These are phyloP conservation scores for Litoditis marina DNA, from an alignment of 2,888 invertebrate genomes.

Conservation along the genomic window DNA sequence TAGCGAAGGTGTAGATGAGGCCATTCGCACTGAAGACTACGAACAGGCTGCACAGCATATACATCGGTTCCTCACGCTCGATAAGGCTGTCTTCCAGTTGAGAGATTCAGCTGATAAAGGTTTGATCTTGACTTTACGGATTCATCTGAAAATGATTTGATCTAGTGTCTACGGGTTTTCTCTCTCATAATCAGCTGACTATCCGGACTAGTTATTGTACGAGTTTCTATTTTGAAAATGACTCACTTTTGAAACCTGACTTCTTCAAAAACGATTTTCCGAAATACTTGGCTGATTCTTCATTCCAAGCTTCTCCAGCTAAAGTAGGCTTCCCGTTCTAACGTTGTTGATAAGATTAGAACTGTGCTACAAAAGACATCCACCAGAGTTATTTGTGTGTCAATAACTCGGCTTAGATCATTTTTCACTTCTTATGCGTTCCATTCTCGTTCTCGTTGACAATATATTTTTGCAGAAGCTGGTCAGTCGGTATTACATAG, in stretches of 20 bases:
- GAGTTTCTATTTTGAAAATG: too few relatives aligned
- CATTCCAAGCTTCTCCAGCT: too few relatives aligned
- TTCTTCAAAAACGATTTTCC: too few relatives aligned
- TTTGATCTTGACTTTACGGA: constrained; percentile 10
- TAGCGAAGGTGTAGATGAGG: constrained; percentile 92
- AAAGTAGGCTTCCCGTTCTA: too few relatives aligned
- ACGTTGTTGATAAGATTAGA: too few relatives aligned
- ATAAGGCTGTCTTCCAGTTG: constrained; percentile 58
- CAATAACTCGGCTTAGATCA: too few relatives aligned
- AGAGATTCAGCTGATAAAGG: constrained; percentile 45
- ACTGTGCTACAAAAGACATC: constrained; percentile 4
- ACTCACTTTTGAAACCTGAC: neutral
- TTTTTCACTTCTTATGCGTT: too few relatives aligned
- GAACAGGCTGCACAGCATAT: constrained; percentile 94
- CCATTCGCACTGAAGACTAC: constrained; percentile 88
- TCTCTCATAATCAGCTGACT: neutral
- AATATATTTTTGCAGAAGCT: constrained; percentile 43
- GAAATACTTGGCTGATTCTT: too few relatives aligned
- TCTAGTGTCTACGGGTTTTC: too few relatives aligned
- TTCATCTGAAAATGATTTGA: constrained; percentile 26
- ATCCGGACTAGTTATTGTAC: too few relatives aligned
- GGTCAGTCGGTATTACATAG: constrained; percentile 70
- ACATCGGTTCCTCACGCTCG: constrained; percentile 67
- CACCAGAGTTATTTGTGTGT: too few relatives aligned
- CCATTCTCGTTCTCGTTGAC: too few relatives aligned